A percentile compares a stretch with the other conserved stretches of the same genome.
These are phyloP conservation scores for Oceanodroma leucorhoa DNA, from an alignment of 2,797 vertebrate species.

Conservation along the genomic window DNA sequence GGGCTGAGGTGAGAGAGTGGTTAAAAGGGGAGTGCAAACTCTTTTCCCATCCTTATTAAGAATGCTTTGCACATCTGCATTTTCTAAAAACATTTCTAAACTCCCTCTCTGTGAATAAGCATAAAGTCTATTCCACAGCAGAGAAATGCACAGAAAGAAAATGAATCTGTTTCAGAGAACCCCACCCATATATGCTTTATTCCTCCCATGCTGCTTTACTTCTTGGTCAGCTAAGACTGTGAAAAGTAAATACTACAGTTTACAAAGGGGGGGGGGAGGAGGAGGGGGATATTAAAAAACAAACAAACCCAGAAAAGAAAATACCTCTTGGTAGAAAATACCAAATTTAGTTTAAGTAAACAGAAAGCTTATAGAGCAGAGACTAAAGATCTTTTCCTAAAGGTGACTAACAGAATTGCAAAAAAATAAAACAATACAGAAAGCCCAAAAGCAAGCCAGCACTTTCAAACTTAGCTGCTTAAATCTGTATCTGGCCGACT, in stretches of 20 bases:
- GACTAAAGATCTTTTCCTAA: not conserved
- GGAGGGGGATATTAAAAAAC: not conserved
- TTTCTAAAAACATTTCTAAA: constrained; percentile 68
- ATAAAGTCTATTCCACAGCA: constrained; percentile 23
- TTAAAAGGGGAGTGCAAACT: constrained; percentile 75
- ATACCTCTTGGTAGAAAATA: not conserved
- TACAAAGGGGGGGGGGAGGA: not conserved
- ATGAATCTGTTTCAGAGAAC: constrained; percentile 27
- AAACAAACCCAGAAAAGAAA: not conserved
- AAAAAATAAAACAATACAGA: not conserved
- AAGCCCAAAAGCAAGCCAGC: not conserved
- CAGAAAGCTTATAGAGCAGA: not conserved
- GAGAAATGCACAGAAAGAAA: not conserved
- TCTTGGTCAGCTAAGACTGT: constrained; percentile 8
- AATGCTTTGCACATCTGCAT: constrained; percentile 74
- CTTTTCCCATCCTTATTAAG: constrained; percentile 77
- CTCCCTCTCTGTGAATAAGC: constrained; percentile 65
- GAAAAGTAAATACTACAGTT: constrained; percentile 5
- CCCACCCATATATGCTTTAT: constrained; percentile 24
- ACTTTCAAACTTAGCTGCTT: not conserved
- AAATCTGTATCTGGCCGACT: not conserved
- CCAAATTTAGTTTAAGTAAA: not conserved
- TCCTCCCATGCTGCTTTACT: not conserved
- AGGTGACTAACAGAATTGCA: not conserved
- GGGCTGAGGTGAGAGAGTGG: constrained; percentile 76